Base-by-base conservation (phyloP, 2,888 invertebrate genomes). In the Margaritifera margaritifera region DNA sequence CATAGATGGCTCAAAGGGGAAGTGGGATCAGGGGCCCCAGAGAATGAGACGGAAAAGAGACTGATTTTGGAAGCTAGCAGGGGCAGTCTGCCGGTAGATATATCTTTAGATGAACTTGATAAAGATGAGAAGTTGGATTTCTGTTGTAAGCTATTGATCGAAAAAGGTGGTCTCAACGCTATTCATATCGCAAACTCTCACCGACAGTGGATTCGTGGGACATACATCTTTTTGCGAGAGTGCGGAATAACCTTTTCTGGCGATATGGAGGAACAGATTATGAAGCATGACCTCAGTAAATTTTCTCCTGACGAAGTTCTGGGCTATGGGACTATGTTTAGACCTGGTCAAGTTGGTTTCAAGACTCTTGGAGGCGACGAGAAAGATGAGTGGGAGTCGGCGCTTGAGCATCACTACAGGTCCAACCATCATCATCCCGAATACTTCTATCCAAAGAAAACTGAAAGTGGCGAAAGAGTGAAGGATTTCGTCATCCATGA, bases 351-450 rank as follows among this genome's bases (percentile, higher is more conserved):
- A 18, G 42, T 55, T 3, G 61, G 57, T 22, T 72, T 59, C 59
- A 69, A 63, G 56, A 51, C 63, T 15, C 68, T 77, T 8, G 68
- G 66, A 50, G 56, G 52, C 2, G 63, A 55, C 22, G 77, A 77
- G 52, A 70, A 70, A 51, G 62, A 50, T 25, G 77, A 72, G 54
- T 77, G 74, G 74, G 62, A 66, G 22, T 54, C 24, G 20, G 60
- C 72, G 4, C 67, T 77, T 4, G 56, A 68, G 20, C 66, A 72
- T 50, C 77, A 77, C 54, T 77, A 74, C 57, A 56, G 63, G 1
- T 56, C 54, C 24, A 77, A 77, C 58, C 77, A 72, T 11, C 77
- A 77, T 24, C 77, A 77, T 62, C 77, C 77, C 42, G 77, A 77
- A 64, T 77, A 74, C 24, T 77, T 74, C 70, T 65, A 67, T 42